These are phyloP conservation scores for Enteromius afrohamiltoni DNA, from an alignment of 2,797 vertebrate genomes.

Conservation along the genomic window DNA sequence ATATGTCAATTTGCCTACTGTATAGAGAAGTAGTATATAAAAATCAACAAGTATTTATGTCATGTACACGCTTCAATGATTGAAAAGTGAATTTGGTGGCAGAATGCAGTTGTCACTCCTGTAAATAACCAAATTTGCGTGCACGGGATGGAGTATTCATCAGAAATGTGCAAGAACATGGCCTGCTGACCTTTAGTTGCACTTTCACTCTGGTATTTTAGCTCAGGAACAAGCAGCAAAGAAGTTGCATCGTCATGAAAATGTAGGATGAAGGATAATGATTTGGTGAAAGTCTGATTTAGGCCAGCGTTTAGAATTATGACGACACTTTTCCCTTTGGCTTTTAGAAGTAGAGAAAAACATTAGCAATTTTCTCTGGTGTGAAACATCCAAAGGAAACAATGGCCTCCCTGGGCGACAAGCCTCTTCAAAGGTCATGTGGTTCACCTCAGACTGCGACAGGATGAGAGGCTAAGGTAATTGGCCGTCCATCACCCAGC, in stretches of 20 bases:
- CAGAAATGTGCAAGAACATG: neutral
- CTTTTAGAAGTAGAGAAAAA: slow-evolving; percentile 58
- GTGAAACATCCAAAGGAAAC: slow-evolving; percentile 60
- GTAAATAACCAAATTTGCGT: neutral
- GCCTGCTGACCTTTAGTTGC: neutral
- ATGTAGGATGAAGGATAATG: slow-evolving; percentile 1
- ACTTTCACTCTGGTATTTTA: neutral
- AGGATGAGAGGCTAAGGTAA: slow-evolving; percentile 51
- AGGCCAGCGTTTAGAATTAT: slow-evolving; percentile 63
- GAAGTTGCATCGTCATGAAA: slow-evolving; percentile 37
- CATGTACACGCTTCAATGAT: neutral
- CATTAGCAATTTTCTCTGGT: slow-evolving; percentile 59
- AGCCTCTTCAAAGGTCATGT: slow-evolving; percentile 57
- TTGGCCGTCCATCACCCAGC: slow-evolving; percentile 44
- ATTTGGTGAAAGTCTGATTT: slow-evolving; percentile 18
- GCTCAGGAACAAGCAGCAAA: neutral
- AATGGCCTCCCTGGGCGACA: slow-evolving; percentile 56
- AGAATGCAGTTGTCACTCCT: neutral
- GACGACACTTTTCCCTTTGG: slow-evolving; percentile 49
- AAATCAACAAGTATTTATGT: neutral
- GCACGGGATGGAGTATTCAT: neutral
- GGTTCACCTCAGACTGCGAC: slow-evolving; percentile 42
- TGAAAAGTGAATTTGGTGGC: neutral
- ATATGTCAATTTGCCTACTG: neutral
- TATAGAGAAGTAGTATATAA: neutral